These are phyloP conservation scores for Euplexia lucipara DNA, from an alignment of 2,888 invertebrate species.

Conservation along the genomic window DNA sequence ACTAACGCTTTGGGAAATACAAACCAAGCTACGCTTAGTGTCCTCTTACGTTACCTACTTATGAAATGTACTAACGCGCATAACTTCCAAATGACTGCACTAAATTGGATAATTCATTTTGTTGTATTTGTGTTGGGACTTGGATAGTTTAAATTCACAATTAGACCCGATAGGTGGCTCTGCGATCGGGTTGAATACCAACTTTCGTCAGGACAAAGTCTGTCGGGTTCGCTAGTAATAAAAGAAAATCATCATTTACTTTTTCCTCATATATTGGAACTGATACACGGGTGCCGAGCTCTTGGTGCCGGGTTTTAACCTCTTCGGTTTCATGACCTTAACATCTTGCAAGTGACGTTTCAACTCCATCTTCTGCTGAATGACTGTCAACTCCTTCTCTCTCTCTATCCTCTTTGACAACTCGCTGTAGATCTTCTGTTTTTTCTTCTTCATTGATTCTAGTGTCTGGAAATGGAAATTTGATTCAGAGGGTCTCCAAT, in stretches of 20 bases:
- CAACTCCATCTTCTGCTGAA: constrained; percentile 95
- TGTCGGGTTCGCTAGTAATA: no score
- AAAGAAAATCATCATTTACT: constrained; percentile 83
- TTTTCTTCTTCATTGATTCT: constrained; percentile 90
- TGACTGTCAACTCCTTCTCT: constrained; percentile 93
- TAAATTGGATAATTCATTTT: no score
- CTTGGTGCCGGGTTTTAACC: constrained; percentile 92
- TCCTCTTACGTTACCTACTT: no score
- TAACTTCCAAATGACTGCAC: no score
- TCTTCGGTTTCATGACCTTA: constrained; percentile 92
- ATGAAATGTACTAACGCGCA: no score
- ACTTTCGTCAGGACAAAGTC: background rate
- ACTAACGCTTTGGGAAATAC: no score
- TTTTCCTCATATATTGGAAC: constrained; percentile 96
- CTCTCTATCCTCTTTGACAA: constrained; percentile 94
- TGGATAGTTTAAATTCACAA: no score
- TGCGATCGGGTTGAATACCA: no score
- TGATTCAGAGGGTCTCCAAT: no score
- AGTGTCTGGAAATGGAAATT: constrained; percentile 75
- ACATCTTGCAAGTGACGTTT: constrained; percentile 93
- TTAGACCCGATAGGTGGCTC: no score
- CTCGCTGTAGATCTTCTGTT: constrained; percentile 93
- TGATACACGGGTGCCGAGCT: constrained; percentile 94
- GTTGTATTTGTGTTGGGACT: no score
- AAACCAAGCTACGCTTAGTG: no score